phyloP scores from a whole-genome alignment of 2,113 vertebrate species.

The Osmerus mordax region DNA sequence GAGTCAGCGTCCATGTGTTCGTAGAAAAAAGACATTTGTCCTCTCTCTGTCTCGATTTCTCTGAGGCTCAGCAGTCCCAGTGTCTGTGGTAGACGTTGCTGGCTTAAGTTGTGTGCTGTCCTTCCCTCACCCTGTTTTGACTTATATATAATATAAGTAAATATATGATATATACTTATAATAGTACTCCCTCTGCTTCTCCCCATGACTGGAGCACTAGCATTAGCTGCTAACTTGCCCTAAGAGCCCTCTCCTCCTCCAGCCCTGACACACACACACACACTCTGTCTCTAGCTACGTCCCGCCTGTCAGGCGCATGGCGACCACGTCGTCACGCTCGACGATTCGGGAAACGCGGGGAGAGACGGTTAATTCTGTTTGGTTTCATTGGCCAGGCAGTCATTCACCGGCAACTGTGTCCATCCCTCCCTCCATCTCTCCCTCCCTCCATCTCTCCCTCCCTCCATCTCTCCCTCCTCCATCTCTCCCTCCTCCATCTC shows the following conservation, averaged over 20 bases:
- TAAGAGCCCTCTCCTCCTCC: background rate
- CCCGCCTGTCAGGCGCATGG: conserved; percentile 35
- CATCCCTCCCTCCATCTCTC: conserved; percentile 16
- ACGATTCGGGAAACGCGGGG: conserved; percentile 26
- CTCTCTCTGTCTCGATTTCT: conserved; percentile 1
- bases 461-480: background rate
- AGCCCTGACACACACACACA: background rate
- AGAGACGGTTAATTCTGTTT: conserved; percentile 46
- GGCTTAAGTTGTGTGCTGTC: conserved; percentile 26
- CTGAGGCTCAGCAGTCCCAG: too few species aligned
- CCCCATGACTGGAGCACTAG: conserved; percentile 12
- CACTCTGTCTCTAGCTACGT: background rate
- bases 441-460: background rate
- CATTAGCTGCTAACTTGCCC: conserved; percentile 23
- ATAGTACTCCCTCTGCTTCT: conserved; percentile 1
- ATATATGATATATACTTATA: too few species aligned
- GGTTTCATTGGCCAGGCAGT: conserved; percentile 59
- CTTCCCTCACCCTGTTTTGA: conserved; percentile 29
- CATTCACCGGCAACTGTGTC: conserved; percentile 55
- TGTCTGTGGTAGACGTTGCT: too few species aligned
- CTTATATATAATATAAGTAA: conserved; percentile 28
- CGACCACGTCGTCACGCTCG: conserved; percentile 19
- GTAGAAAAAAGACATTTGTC: conserved; percentile 42
- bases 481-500: conserved; percentile 51
- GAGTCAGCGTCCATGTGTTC: conserved; percentile 48